Conservation (phyloP, 2,797 vertebrate genomes). For the Emys orbicularis region DNA sequence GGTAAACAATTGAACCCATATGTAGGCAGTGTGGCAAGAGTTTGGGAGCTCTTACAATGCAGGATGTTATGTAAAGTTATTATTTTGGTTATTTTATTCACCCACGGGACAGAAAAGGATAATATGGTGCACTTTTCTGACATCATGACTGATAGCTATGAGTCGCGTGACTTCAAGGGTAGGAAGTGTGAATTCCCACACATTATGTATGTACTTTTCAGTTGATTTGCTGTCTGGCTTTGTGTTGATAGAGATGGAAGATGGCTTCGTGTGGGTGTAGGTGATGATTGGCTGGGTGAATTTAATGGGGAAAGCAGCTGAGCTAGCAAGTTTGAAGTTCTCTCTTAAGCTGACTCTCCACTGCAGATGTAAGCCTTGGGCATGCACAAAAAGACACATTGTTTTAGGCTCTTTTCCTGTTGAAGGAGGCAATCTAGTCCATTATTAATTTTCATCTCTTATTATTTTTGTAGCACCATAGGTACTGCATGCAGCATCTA, state of each 20-base stretch:
- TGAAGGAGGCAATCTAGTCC: conserved; percentile 52
- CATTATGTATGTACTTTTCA: conserved; percentile 69
- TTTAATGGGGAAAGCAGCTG: conserved; percentile 53
- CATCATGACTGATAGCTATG: neutral
- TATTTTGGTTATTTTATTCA: conserved; percentile 16
- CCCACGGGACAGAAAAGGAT: neutral
- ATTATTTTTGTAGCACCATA: conserved; percentile 65
- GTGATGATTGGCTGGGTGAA: conserved; percentile 56
- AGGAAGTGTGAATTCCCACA: conserved; percentile 70
- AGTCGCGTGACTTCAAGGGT: conserved; percentile 37
- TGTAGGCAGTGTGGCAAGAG: neutral
- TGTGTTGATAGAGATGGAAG: conserved; percentile 34
- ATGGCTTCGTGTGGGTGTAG: conserved; percentile 47
- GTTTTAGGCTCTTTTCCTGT: conserved; percentile 35
- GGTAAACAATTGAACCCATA: conserved; percentile 13
- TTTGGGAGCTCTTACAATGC: neutral
- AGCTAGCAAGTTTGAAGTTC: conserved; percentile 56
- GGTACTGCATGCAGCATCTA: conserved; percentile 65
- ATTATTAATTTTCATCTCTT: conserved; percentile 76
- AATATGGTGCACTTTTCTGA: conserved; percentile 22
- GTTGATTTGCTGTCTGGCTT: conserved; percentile 69
- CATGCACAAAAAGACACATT: conserved; percentile 33
- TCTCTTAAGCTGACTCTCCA: conserved; percentile 40
- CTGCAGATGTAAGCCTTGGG: neutral
- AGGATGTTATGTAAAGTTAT: neutral